These are phyloP conservation scores for Orchesellides sinensis DNA, from an alignment of 2,888 invertebrate genomes.

Conservation along the genomic window DNA sequence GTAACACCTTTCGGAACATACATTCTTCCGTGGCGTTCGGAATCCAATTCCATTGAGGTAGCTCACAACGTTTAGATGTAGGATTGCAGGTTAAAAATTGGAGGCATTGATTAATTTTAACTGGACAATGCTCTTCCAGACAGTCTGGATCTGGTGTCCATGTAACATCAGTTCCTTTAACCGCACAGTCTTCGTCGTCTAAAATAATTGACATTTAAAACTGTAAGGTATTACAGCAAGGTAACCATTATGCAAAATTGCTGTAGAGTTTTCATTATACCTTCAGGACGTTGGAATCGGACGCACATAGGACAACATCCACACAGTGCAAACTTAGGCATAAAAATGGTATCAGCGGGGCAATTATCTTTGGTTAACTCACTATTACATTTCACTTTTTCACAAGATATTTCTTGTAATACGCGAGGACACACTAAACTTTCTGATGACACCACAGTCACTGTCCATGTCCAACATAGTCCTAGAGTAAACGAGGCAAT, in stretches of 20 bases:
- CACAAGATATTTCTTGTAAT: constrained; percentile 25
- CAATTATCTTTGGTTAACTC: constrained; percentile 22
- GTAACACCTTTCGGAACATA: constrained; percentile 41
- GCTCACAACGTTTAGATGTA: neutral
- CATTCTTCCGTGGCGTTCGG: constrained; percentile 41
- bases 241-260: no score
- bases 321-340: constrained; percentile 67
- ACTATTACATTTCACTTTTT: constrained; percentile 24
- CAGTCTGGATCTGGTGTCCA: constrained; percentile 28
- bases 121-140: constrained; percentile 28
- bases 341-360: constrained; percentile 44
- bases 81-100: constrained; percentile 54
- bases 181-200: neutral
- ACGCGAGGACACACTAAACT: constrained; percentile 48
- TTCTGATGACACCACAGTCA: no score
- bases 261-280: no score
- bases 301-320: constrained; percentile 74
- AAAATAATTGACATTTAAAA: neutral
- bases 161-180: neutral
- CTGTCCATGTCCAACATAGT: no score
- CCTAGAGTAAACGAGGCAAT: no score
- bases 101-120: constrained; percentile 45
- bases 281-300: constrained; percentile 45
- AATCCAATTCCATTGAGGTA: no score
- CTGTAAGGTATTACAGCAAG: neutral